Conservation (phyloP, 2,888 invertebrate genomes). For the Epiblema foenella region DNA sequence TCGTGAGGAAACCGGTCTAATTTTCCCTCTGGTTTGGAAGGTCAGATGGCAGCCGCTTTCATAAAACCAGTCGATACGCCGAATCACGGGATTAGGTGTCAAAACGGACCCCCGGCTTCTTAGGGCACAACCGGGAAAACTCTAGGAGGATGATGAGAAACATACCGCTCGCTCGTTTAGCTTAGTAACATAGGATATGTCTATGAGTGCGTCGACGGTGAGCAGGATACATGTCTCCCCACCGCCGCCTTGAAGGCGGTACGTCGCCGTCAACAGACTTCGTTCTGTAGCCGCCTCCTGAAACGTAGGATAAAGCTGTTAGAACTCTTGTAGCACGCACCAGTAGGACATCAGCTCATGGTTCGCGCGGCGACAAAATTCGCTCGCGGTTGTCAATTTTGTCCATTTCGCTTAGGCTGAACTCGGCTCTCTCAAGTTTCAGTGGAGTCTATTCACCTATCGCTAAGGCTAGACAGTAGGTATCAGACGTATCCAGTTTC, state of each 20-base stretch:
- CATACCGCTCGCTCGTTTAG: constrained; percentile 85
- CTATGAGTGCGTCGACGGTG: constrained; percentile 90
- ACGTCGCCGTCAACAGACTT: constrained; percentile 83
- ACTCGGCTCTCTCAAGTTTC: too few relatives aligned
- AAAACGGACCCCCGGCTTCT: background rate
- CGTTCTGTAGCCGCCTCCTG: constrained; percentile 78
- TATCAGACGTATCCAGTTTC: too few relatives aligned
- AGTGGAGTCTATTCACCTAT: too few relatives aligned
- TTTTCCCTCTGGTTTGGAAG: background rate
- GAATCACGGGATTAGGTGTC: background rate
- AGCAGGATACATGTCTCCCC: constrained; percentile 92
- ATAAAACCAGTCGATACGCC: background rate
- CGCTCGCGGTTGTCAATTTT: too few relatives aligned
- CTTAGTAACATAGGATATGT: constrained; percentile 88
- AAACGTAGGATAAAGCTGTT: constrained; percentile 45
- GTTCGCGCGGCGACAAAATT: too few relatives aligned
- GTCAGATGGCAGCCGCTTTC: background rate
- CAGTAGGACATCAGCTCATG: too few relatives aligned
- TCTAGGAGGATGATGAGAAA: background rate
- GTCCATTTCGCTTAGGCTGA: too few relatives aligned
- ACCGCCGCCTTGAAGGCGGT: constrained; percentile 88
- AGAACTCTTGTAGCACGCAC: background rate
- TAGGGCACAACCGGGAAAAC: too few relatives aligned
- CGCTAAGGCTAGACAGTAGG: too few relatives aligned
- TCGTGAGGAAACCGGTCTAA: too few relatives aligned